phyloP scores from a whole-genome alignment of 1,140 invertebrate genomes.

The Metaphire vulgaris region DNA sequence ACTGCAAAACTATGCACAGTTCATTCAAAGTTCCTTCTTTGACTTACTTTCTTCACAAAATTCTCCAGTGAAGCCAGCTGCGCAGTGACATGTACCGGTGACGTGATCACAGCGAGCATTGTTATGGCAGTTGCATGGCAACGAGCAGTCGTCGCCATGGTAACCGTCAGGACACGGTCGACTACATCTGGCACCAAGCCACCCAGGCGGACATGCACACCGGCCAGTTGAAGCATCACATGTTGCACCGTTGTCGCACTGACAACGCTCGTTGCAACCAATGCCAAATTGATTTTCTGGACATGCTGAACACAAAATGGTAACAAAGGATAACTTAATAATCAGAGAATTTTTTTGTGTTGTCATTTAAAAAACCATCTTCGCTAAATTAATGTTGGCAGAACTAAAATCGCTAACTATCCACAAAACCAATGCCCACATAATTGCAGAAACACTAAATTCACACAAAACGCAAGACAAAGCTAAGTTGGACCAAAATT shows the following conservation, averaged over 20 bases:
- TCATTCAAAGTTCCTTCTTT: neutral
- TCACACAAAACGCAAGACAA: too few relatives aligned
- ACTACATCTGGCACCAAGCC: slow-evolving; percentile 48
- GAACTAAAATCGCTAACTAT: too few relatives aligned
- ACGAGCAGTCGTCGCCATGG: slow-evolving; percentile 41
- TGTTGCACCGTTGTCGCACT: slow-evolving; percentile 49
- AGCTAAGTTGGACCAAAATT: too few relatives aligned
- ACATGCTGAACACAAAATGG: slow-evolving; percentile 47
- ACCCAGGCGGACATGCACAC: slow-evolving; percentile 51
- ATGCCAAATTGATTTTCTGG: slow-evolving; percentile 44
- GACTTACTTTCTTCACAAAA: slow-evolving; percentile 31
- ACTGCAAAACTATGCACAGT: too few relatives aligned
- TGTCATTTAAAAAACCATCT: too few relatives aligned
- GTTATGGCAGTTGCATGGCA: slow-evolving; percentile 38
- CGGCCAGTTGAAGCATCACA: slow-evolving; percentile 49
- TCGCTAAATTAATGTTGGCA: too few relatives aligned
- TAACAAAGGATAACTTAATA: too few relatives aligned
- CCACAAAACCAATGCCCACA: too few relatives aligned
- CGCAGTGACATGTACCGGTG: slow-evolving; percentile 77
- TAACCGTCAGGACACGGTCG: slow-evolving; percentile 55
- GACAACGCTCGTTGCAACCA: slow-evolving; percentile 48
- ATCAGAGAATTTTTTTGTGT: too few relatives aligned
- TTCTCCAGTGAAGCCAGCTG: slow-evolving; percentile 62
- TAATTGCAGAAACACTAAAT: too few relatives aligned
- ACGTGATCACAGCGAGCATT: slow-evolving; percentile 65